These are phyloP conservation scores for Metridium senile DNA, from an alignment of 92 coral and sea anemone species.

Conservation along the genomic window DNA sequence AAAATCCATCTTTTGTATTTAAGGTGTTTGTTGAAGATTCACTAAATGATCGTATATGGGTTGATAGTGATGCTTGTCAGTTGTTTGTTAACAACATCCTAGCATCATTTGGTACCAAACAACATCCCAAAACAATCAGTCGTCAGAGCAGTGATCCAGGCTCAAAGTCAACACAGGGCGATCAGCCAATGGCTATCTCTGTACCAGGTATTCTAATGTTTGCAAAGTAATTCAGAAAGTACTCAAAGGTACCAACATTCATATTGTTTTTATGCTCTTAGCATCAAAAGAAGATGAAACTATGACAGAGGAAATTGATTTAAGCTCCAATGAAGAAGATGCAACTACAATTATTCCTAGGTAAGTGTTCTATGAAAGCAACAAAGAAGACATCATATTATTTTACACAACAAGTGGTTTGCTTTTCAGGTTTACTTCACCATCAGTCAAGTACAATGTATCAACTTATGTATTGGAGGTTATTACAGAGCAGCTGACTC, in stretches of 20 bases:
- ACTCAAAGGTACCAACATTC: too few relatives aligned
- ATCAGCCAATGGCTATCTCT: background rate
- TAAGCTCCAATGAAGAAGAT: conserved; percentile 78
- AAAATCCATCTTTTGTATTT: too few relatives aligned
- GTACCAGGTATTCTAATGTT: conserved; percentile 10
- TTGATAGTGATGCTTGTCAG: conserved; percentile 93
- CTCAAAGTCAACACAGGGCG: conserved; percentile 28
- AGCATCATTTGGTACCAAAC: conserved; percentile 91
- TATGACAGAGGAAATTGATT: conserved; percentile 77
- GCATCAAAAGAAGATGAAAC: conserved; percentile 76
- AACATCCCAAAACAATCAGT: conserved; percentile 57
- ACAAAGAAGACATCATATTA: too few relatives aligned
- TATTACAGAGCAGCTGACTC: conserved; percentile 87
- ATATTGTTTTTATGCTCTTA: conserved; percentile 16
- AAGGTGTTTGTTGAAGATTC: conserved; percentile 92
- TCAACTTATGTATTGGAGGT: conserved; percentile 84
- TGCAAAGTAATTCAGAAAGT: too few relatives aligned
- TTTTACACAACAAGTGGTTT: too few relatives aligned
- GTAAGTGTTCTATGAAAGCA: too few relatives aligned
- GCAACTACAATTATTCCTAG: conserved; percentile 62
- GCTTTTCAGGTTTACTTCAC: conserved; percentile 57
- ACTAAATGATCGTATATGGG: conserved; percentile 95
- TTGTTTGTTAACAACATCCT: conserved; percentile 85
- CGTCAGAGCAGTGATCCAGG: conserved; percentile 70
- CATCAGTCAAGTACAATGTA: conserved; percentile 83